phyloP scores from a whole-genome alignment of 92 coral and sea anemone species.

The Heteractis magnifica region DNA sequence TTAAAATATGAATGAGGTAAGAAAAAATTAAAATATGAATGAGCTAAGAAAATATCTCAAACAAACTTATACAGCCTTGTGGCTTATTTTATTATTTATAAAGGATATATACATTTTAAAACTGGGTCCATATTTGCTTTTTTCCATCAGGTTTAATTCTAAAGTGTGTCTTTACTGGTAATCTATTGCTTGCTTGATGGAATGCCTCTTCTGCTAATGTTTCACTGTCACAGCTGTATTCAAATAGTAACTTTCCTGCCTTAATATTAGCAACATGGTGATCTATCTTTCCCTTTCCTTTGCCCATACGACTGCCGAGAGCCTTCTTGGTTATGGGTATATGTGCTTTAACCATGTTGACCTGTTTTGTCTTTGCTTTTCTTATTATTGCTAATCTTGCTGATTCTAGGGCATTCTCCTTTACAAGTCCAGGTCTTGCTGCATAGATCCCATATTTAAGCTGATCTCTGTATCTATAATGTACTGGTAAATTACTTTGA shows the following conservation, averaged over 20 bases:
- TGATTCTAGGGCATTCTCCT: constrained; percentile 84
- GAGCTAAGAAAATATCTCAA: no score
- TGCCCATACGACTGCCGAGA: constrained; percentile 96
- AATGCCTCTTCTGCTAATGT: constrained; percentile 86
- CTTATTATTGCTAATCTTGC: constrained; percentile 88
- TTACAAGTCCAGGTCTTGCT: constrained; percentile 83
- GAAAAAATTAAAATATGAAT: no score
- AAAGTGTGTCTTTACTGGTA: constrained; percentile 87
- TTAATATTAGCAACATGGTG: constrained; percentile 91
- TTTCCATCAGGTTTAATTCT: constrained; percentile 81
- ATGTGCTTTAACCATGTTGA: constrained; percentile 87
- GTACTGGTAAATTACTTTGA: constrained; percentile 54
- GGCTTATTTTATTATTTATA: background rate
- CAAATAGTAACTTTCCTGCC: constrained; percentile 89
- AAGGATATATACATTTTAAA: constrained; percentile 33
- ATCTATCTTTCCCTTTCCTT: constrained; percentile 95
- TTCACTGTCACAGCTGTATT: constrained; percentile 92
- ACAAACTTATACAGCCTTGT: background rate
- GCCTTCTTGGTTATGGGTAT: constrained; percentile 88
- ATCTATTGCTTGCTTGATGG: constrained; percentile 74
- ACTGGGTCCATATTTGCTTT: constrained; percentile 87
- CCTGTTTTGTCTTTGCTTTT: constrained; percentile 78
- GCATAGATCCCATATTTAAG: constrained; percentile 89
- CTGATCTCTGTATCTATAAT: constrained; percentile 83
- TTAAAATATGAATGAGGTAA: no score